phyloP scores from a whole-genome alignment of 2,888 invertebrate species.

The Metellina segmentata region DNA sequence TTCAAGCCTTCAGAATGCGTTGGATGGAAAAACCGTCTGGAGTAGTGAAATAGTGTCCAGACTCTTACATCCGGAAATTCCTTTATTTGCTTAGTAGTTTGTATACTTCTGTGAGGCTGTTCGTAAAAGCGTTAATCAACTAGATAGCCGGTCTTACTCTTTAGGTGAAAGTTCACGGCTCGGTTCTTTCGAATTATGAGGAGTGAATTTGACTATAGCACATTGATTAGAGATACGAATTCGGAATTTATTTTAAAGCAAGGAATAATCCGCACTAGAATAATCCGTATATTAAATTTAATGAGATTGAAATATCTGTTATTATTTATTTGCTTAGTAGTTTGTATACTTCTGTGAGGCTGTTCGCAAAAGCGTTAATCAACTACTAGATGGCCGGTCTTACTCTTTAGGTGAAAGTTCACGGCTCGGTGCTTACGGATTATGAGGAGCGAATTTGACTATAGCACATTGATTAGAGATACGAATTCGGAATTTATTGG shows the following conservation, averaged over 20 bases:
- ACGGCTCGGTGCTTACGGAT: background rate
- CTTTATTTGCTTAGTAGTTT: constrained; percentile 61
- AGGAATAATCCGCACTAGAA: too few species aligned
- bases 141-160: background rate
- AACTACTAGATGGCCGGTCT: constrained; percentile 5
- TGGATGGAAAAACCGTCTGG: constrained; percentile 32
- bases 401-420: constrained; percentile 3
- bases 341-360: constrained; percentile 55
- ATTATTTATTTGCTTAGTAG: constrained; percentile 49
- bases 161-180: background rate
- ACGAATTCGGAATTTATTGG: background rate
- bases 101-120: constrained; percentile 43
- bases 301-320: too few species aligned
- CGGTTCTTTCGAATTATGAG: background rate
- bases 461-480: background rate
- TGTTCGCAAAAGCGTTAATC: constrained; percentile 35
- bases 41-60: constrained; percentile 53
- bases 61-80: constrained; percentile 57
- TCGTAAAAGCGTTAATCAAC: constrained; percentile 41
- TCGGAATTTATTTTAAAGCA: background rate
- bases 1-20: constrained; percentile 4
- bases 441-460: background rate
- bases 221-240: background rate
- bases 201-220: background rate
- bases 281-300: too few species aligned